These are phyloP conservation scores for Caenorhabditis sp. DNA, from an alignment of 2,888 invertebrate species.

Conservation along the genomic window DNA sequence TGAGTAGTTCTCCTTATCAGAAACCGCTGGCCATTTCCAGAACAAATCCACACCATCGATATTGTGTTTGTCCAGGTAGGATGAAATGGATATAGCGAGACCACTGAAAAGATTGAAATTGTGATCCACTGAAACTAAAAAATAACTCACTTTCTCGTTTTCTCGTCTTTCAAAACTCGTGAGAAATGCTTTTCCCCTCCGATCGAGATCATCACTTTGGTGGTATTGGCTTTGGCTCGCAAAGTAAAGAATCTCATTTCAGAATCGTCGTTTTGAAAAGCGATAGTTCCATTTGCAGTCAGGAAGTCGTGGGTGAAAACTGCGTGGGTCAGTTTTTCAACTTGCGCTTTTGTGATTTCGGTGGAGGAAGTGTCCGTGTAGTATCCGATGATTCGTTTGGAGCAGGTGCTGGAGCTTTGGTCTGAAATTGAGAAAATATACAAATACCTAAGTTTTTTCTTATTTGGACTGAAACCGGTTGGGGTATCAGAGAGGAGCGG, in stretches of 20 bases:
- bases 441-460: no score
- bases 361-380: background rate
- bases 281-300: background rate
- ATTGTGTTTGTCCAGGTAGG: background rate
- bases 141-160: background rate
- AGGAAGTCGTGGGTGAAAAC: background rate
- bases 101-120: no score
- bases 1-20: background rate
- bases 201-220: constrained; percentile 5
- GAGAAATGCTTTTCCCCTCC: background rate
- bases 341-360: background rate
- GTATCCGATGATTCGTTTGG: constrained; percentile 10
- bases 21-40: background rate
- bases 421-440: no score
- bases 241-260: background rate
- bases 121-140: no score
- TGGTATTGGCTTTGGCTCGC: no score
- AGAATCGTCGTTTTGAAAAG: background rate
- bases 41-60: constrained; percentile 6
- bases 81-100: background rate
- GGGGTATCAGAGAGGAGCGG: no score
- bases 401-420: background rate
- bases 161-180: background rate
- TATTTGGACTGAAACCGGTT: no score
- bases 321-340: background rate